Evolutionary conservation across 2,888 invertebrate species (phyloP).

Genomic region (Matsumyia berberina): DNA sequence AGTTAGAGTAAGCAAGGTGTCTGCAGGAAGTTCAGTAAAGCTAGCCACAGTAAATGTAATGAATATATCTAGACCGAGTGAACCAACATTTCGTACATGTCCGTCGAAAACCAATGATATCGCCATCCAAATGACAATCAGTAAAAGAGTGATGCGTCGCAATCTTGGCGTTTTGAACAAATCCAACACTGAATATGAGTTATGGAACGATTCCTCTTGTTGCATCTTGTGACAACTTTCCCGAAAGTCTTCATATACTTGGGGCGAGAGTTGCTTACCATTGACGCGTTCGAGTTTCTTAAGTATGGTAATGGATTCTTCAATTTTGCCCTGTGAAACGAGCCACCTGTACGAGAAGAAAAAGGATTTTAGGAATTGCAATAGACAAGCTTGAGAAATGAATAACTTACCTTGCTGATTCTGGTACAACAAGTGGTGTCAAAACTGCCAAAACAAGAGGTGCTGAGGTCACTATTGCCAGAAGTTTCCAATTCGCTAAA

Average conservation of each 20-base stretch:
- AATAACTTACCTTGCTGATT: constrained; percentile 90
- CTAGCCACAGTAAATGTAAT: constrained; percentile 93
- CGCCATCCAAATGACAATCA: constrained; percentile 95
- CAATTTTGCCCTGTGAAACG: constrained; percentile 92
- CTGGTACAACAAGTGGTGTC: constrained; percentile 92
- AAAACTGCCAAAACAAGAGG: constrained; percentile 89
- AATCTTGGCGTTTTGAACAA: constrained; percentile 92
- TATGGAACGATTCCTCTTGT: constrained; percentile 89
- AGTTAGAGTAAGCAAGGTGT: constrained; percentile 91
- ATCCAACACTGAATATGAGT: constrained; percentile 91
- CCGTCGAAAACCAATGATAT: constrained; percentile 94
- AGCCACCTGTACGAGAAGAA: constrained; percentile 87
- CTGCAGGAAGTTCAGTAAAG: constrained; percentile 93
- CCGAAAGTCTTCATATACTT: constrained; percentile 89
- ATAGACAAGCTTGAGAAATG: constrained; percentile 23
- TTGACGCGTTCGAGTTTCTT: constrained; percentile 93
- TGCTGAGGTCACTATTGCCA: constrained; percentile 91
- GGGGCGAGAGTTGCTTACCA: constrained; percentile 89
- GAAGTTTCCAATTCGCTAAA: constrained; percentile 91
- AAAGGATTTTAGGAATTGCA: constrained; percentile 1
- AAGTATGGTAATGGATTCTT: constrained; percentile 91
- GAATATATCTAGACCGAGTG: constrained; percentile 92
- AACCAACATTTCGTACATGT: constrained; percentile 94
- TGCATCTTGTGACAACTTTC: constrained; percentile 88
- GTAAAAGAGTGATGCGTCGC: constrained; percentile 90